Conservation (phyloP, 2,113 vertebrate species). For the Hippocampus zosterae region DNA sequence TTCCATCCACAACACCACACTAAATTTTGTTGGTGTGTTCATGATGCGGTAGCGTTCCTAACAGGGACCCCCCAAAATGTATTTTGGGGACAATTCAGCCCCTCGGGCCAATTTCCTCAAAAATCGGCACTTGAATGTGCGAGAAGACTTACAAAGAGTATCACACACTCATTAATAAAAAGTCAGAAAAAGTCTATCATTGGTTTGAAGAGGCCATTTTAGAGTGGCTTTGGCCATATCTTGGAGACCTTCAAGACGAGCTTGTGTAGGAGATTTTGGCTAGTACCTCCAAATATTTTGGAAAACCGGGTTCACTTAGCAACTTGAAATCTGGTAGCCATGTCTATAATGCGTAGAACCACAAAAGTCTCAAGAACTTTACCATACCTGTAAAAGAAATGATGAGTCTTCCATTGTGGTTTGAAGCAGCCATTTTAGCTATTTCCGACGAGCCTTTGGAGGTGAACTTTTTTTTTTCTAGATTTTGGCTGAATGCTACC, state of each 20-base stretch:
- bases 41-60: background rate
- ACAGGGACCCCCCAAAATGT: background rate
- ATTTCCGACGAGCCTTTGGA: no score
- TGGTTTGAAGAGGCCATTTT: background rate
- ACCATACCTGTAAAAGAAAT: no score
- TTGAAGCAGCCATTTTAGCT: no score
- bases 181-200: background rate
- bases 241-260: background rate
- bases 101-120: background rate
- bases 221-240: background rate
- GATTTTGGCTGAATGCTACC: no score
- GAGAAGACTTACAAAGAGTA: background rate
- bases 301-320: no score
- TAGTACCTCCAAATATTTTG: no score
- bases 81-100: background rate
- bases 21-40: background rate
- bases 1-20: no score
- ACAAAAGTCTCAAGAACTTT: no score
- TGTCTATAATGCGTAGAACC: no score
- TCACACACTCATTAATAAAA: background rate
- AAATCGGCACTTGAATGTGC: background rate
- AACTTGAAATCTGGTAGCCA: no score
- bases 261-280: background rate
- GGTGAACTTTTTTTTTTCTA: no score
- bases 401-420: no score